Conservation (phyloP, 2,113 vertebrate species). For the Phrynocephalus versicolor region DNA sequence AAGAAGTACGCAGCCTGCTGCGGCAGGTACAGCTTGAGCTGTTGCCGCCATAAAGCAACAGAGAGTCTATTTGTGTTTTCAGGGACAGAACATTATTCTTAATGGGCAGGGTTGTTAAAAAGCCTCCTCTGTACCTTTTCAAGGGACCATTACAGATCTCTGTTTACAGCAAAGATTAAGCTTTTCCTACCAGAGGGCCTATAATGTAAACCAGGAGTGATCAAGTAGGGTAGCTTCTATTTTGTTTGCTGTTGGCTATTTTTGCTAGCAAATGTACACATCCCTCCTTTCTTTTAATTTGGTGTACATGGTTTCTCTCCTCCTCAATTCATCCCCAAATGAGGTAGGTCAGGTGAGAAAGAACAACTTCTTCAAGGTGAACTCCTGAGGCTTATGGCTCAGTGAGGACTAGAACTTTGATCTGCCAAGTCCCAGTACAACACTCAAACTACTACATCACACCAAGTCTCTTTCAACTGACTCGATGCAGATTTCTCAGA, state of each 20-base stretch:
- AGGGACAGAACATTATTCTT: constrained; percentile 3
- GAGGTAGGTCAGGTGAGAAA: too few relatives aligned
- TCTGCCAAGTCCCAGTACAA: too few relatives aligned
- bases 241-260: neutral
- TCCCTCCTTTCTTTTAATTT: too few relatives aligned
- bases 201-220: neutral
- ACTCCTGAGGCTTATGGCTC: too few relatives aligned
- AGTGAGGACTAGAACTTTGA: too few relatives aligned
- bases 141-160: neutral
- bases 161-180: neutral
- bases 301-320: too few relatives aligned
- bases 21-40: neutral
- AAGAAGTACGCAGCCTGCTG: constrained; percentile 3
- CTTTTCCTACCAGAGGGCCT: neutral
- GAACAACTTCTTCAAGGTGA: too few relatives aligned
- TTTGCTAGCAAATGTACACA: too few relatives aligned
- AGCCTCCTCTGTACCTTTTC: neutral
- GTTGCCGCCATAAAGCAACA: neutral
- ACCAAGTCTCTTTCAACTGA: neutral
- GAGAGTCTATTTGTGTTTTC: neutral
- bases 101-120: neutral
- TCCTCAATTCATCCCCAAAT: too few relatives aligned
- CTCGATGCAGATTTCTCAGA: neutral
- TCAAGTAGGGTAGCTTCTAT: neutral
- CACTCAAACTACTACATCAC: too few relatives aligned